These are phyloP conservation scores for Oreochromis tanganicae DNA, from an alignment of 2,113 vertebrate genomes.

Conservation along the genomic window DNA sequence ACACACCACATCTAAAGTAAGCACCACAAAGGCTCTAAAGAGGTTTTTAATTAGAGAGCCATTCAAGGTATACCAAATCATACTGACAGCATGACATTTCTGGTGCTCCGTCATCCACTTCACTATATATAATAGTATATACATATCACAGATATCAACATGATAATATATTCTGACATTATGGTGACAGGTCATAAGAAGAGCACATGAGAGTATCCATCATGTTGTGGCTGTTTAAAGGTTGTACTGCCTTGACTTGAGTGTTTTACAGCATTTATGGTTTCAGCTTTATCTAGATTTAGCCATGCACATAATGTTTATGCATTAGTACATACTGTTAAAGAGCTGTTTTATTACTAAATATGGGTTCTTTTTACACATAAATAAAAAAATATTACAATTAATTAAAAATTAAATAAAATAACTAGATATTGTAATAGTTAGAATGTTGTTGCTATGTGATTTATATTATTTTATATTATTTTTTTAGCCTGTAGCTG, in stretches of 20 bases:
- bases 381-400: not conserved
- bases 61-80: not conserved
- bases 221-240: not conserved
- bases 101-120: not conserved
- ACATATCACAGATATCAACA: not conserved
- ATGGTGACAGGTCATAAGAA: not conserved
- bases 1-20: not conserved
- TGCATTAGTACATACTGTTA: not conserved
- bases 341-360: not conserved
- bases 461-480: not conserved
- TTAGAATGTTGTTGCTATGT: not conserved
- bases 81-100: not conserved
- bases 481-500: not conserved
- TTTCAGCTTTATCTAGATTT: not conserved
- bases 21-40: not conserved
- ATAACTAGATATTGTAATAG: not conserved
- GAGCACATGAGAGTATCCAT: not conserved
- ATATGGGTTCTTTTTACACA: accelerated
- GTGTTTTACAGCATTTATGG: not conserved
- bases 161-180: not conserved
- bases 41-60: not conserved
- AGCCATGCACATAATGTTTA: not conserved
- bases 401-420: not conserved
- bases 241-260: not conserved
- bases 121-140: not conserved